Percentiles rank a stretch among this genome's conserved stretches.
Evolutionary conservation across 2,797 vertebrate genomes (phyloP).

Genomic region (Aldrovandia affinis): DNA sequence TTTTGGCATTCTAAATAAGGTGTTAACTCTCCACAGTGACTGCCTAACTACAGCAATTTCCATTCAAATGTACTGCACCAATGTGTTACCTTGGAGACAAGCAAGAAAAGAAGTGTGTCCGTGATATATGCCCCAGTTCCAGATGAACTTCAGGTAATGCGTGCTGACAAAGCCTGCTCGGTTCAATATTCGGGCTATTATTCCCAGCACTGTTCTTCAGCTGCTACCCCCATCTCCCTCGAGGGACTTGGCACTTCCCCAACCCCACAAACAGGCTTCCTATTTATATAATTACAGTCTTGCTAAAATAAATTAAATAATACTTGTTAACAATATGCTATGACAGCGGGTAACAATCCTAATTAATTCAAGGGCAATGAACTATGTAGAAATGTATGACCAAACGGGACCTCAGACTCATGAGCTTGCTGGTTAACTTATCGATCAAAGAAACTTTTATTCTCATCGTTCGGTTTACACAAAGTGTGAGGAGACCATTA

Average conservation of each 20-base stretch:
- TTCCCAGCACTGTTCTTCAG: neutral
- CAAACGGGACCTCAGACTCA: neutral
- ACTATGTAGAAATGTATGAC: neutral
- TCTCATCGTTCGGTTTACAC: neutral
- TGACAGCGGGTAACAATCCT: neutral
- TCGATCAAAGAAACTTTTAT: neutral
- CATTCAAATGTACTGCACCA: neutral
- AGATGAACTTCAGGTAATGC: neutral
- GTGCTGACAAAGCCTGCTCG: neutral
- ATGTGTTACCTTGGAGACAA: slow-evolving; percentile 5
- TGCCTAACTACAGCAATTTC: slow-evolving; percentile 16
- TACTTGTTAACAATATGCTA: neutral
- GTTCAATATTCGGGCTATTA: neutral
- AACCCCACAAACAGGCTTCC: neutral
- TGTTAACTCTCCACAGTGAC: slow-evolving; percentile 19
- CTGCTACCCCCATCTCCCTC: neutral
- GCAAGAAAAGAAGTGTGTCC: neutral
- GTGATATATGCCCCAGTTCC: neutral
- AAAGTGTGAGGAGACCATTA: neutral
- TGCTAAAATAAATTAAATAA: neutral
- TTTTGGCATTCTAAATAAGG: slow-evolving; percentile 24
- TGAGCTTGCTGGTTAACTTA: slow-evolving; percentile 5
- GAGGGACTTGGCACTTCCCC: neutral
- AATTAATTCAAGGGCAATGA: neutral
- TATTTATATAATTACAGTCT: slow-evolving; percentile 11